Evolutionary conservation across 2,113 vertebrate species (phyloP).

Genomic region (Laterallus jamaicensis): DNA sequence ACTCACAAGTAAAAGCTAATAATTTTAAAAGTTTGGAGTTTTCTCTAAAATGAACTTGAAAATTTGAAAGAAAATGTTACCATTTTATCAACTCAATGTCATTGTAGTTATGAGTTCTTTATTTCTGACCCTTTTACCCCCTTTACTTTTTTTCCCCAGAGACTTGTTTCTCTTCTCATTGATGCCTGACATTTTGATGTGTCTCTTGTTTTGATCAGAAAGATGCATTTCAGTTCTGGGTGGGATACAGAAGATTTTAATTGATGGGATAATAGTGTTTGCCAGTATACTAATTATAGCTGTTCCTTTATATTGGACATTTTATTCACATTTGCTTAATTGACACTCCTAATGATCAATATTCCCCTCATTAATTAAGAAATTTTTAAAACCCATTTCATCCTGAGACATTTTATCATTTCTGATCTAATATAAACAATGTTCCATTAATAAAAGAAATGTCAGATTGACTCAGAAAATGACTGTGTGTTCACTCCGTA

Average conservation of each 20-base stretch:
- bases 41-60: not conserved
- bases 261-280: not conserved
- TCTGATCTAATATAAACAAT: conserved; percentile 34
- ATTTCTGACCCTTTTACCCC: not conserved
- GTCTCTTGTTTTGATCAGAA: not conserved
- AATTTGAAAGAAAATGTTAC: not conserved
- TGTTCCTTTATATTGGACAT: conserved; percentile 21
- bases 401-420: conserved; percentile 27
- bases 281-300: not conserved
- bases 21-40: not conserved
- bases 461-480: conserved; percentile 14
- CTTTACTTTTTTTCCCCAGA: not conserved
- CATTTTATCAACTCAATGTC: not conserved
- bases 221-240: not conserved
- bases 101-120: not conserved
- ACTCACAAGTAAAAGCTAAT: not conserved
- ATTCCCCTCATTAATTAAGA: conserved; percentile 43
- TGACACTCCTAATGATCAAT: conserved; percentile 37
- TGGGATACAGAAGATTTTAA: not conserved
- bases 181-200: not conserved
- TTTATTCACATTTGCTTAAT: conserved; percentile 43
- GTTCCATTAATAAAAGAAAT: conserved; percentile 34
- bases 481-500: conserved; percentile 1
- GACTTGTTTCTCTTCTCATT: fast-evolving
- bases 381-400: conserved; percentile 7